A percentile compares a stretch with the other conserved stretches of the same genome.
Conservation (phyloP, 2,797 vertebrate genomes). For the Acipenser transmontanus region DNA sequence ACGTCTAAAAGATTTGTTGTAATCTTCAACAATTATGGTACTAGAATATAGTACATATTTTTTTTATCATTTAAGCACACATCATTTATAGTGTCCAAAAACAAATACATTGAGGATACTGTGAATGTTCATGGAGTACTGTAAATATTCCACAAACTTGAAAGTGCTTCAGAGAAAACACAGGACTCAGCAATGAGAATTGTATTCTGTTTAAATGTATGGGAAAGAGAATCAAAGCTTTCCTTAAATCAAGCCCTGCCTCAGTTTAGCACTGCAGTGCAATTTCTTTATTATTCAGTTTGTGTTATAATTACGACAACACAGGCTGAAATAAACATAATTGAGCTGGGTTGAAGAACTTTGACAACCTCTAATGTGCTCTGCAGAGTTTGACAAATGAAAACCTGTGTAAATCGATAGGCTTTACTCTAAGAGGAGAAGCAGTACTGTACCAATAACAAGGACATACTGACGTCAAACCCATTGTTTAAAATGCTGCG, state of each 20-base stretch:
- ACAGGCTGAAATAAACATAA: slow-evolving; percentile 25
- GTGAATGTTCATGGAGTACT: too few species aligned
- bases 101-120: too few species aligned
- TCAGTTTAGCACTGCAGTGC: too few species aligned
- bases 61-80: too few species aligned
- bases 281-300: neutral
- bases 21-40: too few species aligned
- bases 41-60: too few species aligned
- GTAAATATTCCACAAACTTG: too few species aligned
- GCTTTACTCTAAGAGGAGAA: slow-evolving; percentile 38
- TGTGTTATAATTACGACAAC: neutral
- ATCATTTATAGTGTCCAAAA: too few species aligned
- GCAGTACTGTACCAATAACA: slow-evolving; percentile 43
- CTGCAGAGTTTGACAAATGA: slow-evolving; percentile 48
- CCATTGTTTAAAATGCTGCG: slow-evolving; percentile 33
- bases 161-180: neutral
- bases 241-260: too few species aligned
- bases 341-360: slow-evolving; percentile 33
- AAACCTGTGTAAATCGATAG: slow-evolving; percentile 53
- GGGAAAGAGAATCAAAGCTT: neutral
- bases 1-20: too few species aligned
- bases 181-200: slow-evolving; percentile 5
- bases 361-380: slow-evolving; percentile 41
- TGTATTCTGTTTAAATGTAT: slow-evolving; percentile 7
- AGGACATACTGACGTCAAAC: slow-evolving; percentile 28